Base-by-base conservation (phyloP, 2,113 vertebrate genomes). In the Opisthocomus hoazin region DNA sequence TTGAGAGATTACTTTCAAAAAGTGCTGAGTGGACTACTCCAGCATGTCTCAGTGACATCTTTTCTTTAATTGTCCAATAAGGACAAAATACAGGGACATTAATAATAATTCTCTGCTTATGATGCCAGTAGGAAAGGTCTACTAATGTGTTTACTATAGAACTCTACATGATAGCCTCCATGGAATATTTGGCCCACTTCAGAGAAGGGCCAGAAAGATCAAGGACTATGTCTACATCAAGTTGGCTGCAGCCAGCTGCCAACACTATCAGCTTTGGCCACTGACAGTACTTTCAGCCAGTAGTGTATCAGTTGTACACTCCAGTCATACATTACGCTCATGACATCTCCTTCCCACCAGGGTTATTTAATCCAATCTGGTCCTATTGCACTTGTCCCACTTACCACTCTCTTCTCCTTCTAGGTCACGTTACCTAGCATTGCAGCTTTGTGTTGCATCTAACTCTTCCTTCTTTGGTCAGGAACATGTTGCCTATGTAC, bases 391-490 rank as follows among this genome's bases (percentile, higher is more conserved):
- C 22, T 82, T 61, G 16, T 82, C 32, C 65, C 39, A 76, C 32
- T 84, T 51, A 73, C 20, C 64, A 30, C 20, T 92, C 37, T 91
- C 66, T 63, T 82, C 29, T 24, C 27, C 48, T 82, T 92, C 65
- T 65, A 74, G 75, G n/a, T 83, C 54, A 50, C 3, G 20, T 75
- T 79, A 73, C 56, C 53, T 26, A 37, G 64, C 22, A 16, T 13
- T 81, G 36, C 60, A 61, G 58, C 69, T 87, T 89, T 84, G 29
- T 64, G 36, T 71, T 87, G 69, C 8, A 4, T 53, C 68, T 61
- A 73, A 76, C 66, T 95, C 64, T 84, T 94, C 95, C 80, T 93
- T 89, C 95, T 96, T 96, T 94, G 89, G 84, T 90, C 60, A 96
- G n/a, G 61, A 93, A 41, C 77, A 73, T 50, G 50, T 76, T 92